These are phyloP conservation scores for Battus philenor DNA, from an alignment of 1,140 invertebrate species.

Conservation along the genomic window DNA sequence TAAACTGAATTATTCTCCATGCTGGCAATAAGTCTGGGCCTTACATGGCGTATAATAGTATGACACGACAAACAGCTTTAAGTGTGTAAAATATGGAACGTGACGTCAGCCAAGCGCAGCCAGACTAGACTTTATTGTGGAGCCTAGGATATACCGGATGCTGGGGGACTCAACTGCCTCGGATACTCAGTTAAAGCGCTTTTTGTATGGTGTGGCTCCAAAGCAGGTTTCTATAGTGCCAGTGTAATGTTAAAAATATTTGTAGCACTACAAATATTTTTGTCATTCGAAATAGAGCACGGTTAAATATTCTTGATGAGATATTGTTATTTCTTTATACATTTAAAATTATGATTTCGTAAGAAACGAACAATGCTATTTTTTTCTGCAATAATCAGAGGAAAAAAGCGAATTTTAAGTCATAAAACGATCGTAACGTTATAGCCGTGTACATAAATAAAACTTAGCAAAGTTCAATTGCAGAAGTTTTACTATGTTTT, in stretches of 20 bases:
- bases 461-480: no score
- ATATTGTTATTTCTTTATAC: no score
- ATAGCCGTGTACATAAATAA: no score
- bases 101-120: conserved; percentile 62
- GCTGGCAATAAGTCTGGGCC: conserved; percentile 63
- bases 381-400: no score
- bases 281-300: neutral
- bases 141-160: conserved; percentile 48
- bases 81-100: conserved; percentile 71
- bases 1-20: conserved; percentile 60
- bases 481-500: no score
- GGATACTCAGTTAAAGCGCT: conserved; percentile 14
- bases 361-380: no score
- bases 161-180: conserved; percentile 25
- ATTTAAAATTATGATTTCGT: no score
- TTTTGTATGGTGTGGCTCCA: conserved; percentile 9
- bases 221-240: neutral
- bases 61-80: conserved; percentile 75
- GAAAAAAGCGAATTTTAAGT: no score
- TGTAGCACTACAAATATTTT: neutral
- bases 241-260: neutral
- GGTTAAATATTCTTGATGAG: neutral
- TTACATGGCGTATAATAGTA: conserved; percentile 74
- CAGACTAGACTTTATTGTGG: conserved; percentile 56
- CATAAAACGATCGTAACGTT: no score